Evolutionary conservation across 2,888 invertebrate genomes (phyloP).

Genomic region (Drosophila demipolita): DNA sequence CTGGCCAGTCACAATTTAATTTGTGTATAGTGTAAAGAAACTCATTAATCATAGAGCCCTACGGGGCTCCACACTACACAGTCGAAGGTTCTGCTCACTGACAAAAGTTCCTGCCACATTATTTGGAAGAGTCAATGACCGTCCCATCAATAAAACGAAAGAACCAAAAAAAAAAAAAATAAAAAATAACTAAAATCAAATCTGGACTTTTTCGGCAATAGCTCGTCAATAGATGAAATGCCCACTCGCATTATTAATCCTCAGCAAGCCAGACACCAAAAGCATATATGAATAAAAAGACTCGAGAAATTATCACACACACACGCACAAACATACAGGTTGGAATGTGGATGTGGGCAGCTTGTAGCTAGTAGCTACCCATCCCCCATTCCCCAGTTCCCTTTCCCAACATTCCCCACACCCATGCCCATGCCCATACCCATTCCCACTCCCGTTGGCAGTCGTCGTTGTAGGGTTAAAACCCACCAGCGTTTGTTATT

Average conservation of each 20-base stretch:
- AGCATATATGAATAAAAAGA: slow-evolving; percentile 31
- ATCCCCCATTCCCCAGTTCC: slow-evolving; percentile 33
- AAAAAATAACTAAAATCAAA: slow-evolving; percentile 9
- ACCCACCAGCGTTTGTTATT: slow-evolving; percentile 69
- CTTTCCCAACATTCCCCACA: slow-evolving; percentile 33
- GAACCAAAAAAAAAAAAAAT: neutral
- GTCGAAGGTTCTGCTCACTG: slow-evolving; percentile 23
- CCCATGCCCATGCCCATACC: slow-evolving; percentile 27
- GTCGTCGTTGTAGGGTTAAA: slow-evolving; percentile 70
- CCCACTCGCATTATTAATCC: slow-evolving; percentile 76
- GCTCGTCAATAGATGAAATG: slow-evolving; percentile 61
- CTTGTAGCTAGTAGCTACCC: slow-evolving; percentile 52
- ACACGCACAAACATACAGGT: slow-evolving; percentile 35
- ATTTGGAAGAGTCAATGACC: slow-evolving; percentile 69
- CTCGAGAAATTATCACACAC: slow-evolving; percentile 44
- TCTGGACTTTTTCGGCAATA: slow-evolving; percentile 78
- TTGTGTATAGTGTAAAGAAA: slow-evolving; percentile 47
- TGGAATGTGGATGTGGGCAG: slow-evolving; percentile 66
- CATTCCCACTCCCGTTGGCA: slow-evolving; percentile 44
- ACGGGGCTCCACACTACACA: slow-evolving; percentile 38
- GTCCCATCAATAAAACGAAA: slow-evolving; percentile 21
- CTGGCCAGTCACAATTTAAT: slow-evolving; percentile 41
- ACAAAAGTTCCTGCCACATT: slow-evolving; percentile 58
- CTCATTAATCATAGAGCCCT: slow-evolving; percentile 69
- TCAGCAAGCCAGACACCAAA: slow-evolving; percentile 45